Evolutionary conservation across 2,113 vertebrate species (phyloP).

Genomic region (Notechis scutatus): DNA sequence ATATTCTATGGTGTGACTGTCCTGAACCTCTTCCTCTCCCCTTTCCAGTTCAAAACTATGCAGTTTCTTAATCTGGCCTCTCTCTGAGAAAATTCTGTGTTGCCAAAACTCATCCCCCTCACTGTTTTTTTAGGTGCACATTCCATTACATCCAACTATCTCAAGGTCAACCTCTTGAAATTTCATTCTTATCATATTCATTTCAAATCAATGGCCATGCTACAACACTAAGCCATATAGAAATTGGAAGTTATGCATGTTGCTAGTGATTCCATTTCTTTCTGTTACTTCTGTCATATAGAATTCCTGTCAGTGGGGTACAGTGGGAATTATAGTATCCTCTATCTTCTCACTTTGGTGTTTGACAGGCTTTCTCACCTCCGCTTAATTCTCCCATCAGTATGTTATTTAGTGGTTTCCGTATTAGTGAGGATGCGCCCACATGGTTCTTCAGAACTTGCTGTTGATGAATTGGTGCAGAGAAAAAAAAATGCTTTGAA

Average conservation of each 20-base stretch:
- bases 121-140: not conserved
- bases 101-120: not conserved
- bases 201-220: not conserved
- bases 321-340: not conserved
- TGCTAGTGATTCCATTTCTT: not conserved
- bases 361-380: not conserved
- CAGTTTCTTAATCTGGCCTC: not conserved
- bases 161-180: not conserved
- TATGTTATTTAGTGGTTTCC: not conserved
- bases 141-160: not conserved
- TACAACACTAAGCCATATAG: not conserved
- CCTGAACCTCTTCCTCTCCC: not conserved
- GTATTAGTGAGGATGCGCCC: not conserved
- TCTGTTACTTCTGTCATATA: not conserved
- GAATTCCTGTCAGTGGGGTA: not conserved
- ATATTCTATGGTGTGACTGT: not conserved
- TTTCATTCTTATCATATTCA: not conserved
- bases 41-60: not conserved
- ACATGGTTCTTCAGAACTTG: not conserved
- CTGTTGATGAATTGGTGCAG: not conserved
- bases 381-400: not conserved
- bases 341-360: not conserved
- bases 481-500: not conserved
- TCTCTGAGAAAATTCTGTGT: not conserved
- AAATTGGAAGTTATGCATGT: not conserved